phyloP scores from a whole-genome alignment of 2,888 invertebrate genomes.

The Epsilonema sp. region DNA sequence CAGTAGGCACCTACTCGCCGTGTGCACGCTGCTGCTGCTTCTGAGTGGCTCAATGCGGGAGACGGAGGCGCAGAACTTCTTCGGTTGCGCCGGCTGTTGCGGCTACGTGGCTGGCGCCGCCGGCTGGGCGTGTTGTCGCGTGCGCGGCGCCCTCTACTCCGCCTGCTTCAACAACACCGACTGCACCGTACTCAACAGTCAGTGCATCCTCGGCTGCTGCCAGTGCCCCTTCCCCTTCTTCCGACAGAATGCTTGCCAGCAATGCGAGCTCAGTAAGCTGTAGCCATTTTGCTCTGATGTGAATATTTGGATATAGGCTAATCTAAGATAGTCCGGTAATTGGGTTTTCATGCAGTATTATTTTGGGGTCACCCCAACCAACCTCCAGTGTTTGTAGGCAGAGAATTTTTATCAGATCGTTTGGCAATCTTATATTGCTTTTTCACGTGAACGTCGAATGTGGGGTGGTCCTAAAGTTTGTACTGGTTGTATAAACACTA shows the following conservation, averaged over 20 bases:
- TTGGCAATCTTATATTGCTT: not conserved
- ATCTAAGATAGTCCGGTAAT: too few relatives aligned
- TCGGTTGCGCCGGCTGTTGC: slow-evolving; percentile 9
- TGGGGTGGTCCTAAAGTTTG: not conserved
- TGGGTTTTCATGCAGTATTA: too few relatives aligned
- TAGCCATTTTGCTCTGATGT: not conserved
- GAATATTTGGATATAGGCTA: not conserved
- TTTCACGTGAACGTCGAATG: not conserved
- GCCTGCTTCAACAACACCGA: slow-evolving; percentile 7
- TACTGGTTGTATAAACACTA: not conserved
- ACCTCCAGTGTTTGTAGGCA: too few relatives aligned
- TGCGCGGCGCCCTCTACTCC: slow-evolving; percentile 7
- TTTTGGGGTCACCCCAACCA: too few relatives aligned
- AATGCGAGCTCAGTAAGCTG: slow-evolving; percentile 5
- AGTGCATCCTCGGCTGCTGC: slow-evolving; percentile 9
- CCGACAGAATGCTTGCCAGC: slow-evolving; percentile 8
- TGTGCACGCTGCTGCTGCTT: too few relatives aligned
- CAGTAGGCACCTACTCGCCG: too few relatives aligned
- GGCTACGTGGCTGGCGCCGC: slow-evolving; percentile 8
- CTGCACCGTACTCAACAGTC: slow-evolving; percentile 7
- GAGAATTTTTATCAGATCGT: too few relatives aligned
- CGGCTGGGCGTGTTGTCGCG: slow-evolving; percentile 7
- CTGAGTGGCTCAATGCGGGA: too few relatives aligned
- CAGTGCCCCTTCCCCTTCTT: slow-evolving; percentile 8
- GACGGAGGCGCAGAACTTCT: slow-evolving; percentile 6